A percentile compares a stretch with the other conserved stretches of the same genome.
Evolutionary conservation across 1,140 invertebrate species (phyloP).

Genomic region (Eciton burchellii): DNA sequence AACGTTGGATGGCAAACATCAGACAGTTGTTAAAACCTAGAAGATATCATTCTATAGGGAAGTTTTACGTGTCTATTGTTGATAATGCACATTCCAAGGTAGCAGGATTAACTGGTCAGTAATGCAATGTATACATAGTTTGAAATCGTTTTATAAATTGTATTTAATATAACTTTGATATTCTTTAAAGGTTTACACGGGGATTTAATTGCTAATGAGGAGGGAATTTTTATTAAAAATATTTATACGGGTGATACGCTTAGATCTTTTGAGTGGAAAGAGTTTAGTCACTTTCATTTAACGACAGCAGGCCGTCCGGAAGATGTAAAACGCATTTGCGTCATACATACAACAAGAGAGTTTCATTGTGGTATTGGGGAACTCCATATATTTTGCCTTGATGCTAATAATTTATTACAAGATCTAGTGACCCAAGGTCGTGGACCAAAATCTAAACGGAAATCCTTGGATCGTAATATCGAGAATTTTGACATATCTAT

Average conservation of each 20-base stretch:
- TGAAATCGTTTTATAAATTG: not conserved
- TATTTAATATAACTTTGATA: not conserved
- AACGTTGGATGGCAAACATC: conserved; percentile 86
- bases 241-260: conserved; percentile 83
- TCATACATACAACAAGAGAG: conserved; percentile 86
- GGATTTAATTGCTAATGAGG: conserved; percentile 82
- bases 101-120: conserved; percentile 83
- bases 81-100: conserved; percentile 86
- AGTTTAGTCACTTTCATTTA: conserved; percentile 85
- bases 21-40: conserved; percentile 84
- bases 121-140: conserved; percentile 12
- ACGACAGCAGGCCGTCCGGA: conserved; percentile 83
- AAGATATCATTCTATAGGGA: conserved; percentile 78
- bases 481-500: conserved; percentile 82
- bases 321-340: conserved; percentile 86
- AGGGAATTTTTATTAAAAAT: conserved; percentile 85
- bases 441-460: conserved; percentile 75
- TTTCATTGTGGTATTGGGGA: conserved; percentile 85
- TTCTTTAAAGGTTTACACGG: conserved; percentile 84
- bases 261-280: conserved; percentile 85
- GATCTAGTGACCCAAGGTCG: conserved; percentile 84
- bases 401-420: conserved; percentile 82
- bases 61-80: conserved; percentile 85
- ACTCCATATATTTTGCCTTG: conserved; percentile 84
- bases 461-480: conserved; percentile 85